A percentile compares a stretch with the other conserved stretches of the same genome.
These are phyloP conservation scores for Enoplosus armatus DNA, from an alignment of 2,797 vertebrate species.

Conservation along the genomic window DNA sequence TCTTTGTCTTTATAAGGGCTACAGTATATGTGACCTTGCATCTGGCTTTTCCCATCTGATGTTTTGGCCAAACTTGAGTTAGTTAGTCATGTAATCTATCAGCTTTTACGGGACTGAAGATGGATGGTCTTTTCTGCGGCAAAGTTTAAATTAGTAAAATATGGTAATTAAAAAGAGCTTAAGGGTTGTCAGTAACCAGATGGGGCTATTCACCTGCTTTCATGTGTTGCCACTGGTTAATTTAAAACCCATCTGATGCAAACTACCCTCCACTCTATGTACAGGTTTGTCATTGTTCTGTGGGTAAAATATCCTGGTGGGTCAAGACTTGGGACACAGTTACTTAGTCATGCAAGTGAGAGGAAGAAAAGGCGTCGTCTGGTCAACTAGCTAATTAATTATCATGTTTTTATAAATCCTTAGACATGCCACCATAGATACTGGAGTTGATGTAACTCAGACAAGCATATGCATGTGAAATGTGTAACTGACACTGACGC, in stretches of 20 bases:
- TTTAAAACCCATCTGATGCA: constrained; percentile 16
- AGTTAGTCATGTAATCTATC: constrained; percentile 22
- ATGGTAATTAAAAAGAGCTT: constrained; percentile 39
- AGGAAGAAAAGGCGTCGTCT: neutral
- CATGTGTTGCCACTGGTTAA: neutral
- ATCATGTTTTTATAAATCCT: constrained; percentile 15
- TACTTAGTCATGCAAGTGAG: neutral
- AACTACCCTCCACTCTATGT: neutral
- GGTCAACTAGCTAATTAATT: neutral
- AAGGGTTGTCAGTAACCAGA: constrained; percentile 35
- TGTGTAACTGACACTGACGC: constrained; percentile 19
- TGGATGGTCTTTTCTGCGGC: constrained; percentile 31
- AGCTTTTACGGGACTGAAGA: constrained; percentile 33
- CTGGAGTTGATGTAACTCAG: constrained; percentile 21
- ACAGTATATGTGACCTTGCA: constrained; percentile 33
- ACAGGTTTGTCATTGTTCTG: constrained; percentile 13
- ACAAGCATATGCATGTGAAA: constrained; percentile 35
- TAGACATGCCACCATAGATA: constrained; percentile 24
- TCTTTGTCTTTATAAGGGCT: constrained; percentile 70
- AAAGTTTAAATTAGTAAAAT: constrained; percentile 41
- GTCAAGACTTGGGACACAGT: neutral
- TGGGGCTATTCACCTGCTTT: constrained; percentile 35
- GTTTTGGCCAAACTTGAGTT: constrained; percentile 20
- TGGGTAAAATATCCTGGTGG: neutral
- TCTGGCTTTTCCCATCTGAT: constrained; percentile 21